Evolutionary conservation across 2,113 vertebrate genomes (phyloP).

Genomic region (Ameiurus melas): DNA sequence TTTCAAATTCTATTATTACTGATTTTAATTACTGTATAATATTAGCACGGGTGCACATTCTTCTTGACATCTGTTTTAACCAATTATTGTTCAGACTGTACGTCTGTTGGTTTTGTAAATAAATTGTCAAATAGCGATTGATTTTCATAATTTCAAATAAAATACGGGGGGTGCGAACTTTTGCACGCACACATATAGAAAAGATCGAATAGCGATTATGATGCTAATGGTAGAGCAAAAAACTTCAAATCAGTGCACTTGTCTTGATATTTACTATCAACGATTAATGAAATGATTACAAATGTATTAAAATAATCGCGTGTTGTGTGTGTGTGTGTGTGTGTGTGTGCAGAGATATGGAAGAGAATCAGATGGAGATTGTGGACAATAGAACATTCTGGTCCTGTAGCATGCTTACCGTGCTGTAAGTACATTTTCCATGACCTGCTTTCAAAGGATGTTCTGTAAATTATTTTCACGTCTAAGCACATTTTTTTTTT

Average conservation of each 20-base stretch:
- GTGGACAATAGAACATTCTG: slow-evolving; percentile 86
- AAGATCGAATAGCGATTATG: not conserved
- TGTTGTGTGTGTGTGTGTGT: not conserved
- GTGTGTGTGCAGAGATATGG: slow-evolving; percentile 80
- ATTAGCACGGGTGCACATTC: not conserved
- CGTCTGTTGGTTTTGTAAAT: not conserved
- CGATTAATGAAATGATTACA: not conserved
- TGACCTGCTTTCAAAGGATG: not conserved
- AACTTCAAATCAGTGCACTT: not conserved
- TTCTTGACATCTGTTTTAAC: not conserved
- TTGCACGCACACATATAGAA: not conserved
- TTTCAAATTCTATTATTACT: not conserved
- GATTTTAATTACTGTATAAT: not conserved
- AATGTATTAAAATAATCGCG: not conserved
- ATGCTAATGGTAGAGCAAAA: not conserved
- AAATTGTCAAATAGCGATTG: not conserved
- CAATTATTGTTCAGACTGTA: not conserved
- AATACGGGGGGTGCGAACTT: not conserved
- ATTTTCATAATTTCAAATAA: not conserved
- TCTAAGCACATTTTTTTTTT: too few relatives aligned
- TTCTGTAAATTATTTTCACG: not conserved
- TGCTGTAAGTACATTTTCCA: slow-evolving; percentile 82
- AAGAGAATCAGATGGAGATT: slow-evolving; percentile 87
- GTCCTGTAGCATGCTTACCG: slow-evolving; percentile 88
- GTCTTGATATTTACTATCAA: not conserved